Conservation (phyloP, 2,113 vertebrate species). For the Naja naja region DNA sequence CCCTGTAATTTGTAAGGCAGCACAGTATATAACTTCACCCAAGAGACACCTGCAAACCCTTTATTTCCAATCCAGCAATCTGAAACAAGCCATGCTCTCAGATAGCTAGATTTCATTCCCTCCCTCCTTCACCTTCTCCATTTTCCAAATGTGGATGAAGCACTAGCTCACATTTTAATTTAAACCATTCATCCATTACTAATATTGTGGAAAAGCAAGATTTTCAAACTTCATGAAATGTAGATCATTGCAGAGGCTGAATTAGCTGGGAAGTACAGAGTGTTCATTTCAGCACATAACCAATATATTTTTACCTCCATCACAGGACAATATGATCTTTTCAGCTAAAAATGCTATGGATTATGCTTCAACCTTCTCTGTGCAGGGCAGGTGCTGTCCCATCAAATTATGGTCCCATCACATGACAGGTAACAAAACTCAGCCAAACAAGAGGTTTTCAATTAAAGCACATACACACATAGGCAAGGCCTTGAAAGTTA, state of each 20-base stretch:
- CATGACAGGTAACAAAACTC: background rate
- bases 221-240: conserved; percentile 29
- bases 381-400: background rate
- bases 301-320: background rate
- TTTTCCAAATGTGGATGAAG: conserved; percentile 31
- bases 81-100: background rate
- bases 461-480: background rate
- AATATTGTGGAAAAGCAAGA: conserved; percentile 41
- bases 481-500: background rate
- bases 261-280: background rate
- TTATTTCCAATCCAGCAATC: conserved; percentile 43
- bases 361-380: background rate
- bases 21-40: conserved; percentile 10
- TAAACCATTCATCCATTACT: conserved; percentile 48
- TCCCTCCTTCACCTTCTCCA: background rate
- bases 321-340: background rate
- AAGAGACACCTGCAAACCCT: conserved; percentile 51
- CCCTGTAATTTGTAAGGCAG: conserved; percentile 38
- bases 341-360: background rate
- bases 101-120: conserved; percentile 37
- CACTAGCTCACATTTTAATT: conserved; percentile 51
- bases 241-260: background rate
- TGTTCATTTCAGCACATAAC: background rate
- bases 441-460: background rate
- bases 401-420: background rate